Percentiles rank a stretch among this genome's conserved stretches.
Conservation (phyloP, 1,140 invertebrate genomes). For the Brachionus plicatilis region DNA sequence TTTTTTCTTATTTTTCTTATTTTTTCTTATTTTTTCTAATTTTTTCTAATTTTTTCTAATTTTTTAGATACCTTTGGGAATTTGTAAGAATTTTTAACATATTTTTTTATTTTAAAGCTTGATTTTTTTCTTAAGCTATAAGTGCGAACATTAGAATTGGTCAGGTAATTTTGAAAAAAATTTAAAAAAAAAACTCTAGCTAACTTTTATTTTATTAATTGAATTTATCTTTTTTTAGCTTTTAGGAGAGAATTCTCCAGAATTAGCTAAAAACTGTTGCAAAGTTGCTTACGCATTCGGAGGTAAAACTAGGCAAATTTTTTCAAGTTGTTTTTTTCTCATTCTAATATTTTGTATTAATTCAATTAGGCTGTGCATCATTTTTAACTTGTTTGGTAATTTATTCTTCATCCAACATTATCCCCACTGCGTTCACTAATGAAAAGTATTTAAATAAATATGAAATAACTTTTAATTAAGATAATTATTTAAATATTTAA, state of each 20-base stretch:
- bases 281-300: not conserved
- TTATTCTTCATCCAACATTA: not conserved
- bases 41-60: not conserved
- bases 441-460: not conserved
- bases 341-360: not conserved
- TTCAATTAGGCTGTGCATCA: not conserved
- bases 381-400: not conserved
- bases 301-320: not conserved
- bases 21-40: not conserved
- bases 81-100: not conserved
- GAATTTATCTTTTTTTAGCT: not conserved
- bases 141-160: slow-evolving; percentile 26
- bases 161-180: slow-evolving; percentile 6
- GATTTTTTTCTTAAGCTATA: not conserved
- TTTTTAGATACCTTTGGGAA: slow-evolving; percentile 14
- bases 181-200: not conserved
- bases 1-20: not conserved
- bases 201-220: not conserved
- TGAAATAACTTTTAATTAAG: not conserved
- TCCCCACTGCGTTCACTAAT: not conserved
- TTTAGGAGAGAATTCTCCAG: not conserved
- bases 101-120: not conserved
- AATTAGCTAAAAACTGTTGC: not conserved
- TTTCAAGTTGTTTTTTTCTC: too few species aligned
- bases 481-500: not conserved